A percentile compares a stretch with the other conserved stretches of the same genome.
These are phyloP conservation scores for Aculops lycopersici DNA, from an alignment of 1,140 invertebrate genomes.

Conservation along the genomic window DNA sequence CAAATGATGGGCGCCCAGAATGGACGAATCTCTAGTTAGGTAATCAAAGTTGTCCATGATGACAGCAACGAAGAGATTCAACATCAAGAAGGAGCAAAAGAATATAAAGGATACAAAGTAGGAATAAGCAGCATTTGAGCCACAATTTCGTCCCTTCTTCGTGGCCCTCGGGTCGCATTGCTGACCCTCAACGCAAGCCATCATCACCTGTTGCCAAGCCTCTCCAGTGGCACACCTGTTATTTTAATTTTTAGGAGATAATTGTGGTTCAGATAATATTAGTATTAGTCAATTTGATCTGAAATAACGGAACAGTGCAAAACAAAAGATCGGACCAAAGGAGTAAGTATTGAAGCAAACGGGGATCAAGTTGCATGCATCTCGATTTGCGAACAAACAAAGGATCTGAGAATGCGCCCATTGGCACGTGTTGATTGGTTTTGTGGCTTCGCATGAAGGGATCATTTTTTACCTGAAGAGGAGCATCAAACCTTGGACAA, in stretches of 20 bases:
- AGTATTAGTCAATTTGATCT: no score
- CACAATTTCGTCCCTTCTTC: constrained; percentile 28
- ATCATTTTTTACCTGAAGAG: constrained; percentile 91
- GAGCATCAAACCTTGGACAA: constrained; percentile 64
- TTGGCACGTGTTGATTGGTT: no score
- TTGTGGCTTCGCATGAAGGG: no score
- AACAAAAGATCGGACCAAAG: no score
- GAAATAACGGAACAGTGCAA: no score
- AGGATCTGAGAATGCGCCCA: no score
- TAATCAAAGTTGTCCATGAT: constrained; percentile 99
- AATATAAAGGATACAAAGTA: constrained; percentile 99
- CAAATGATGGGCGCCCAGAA: constrained; percentile 93
- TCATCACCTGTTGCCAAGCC: constrained; percentile 96
- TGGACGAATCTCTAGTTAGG: constrained; percentile 87
- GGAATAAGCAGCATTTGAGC: constrained; percentile 72
- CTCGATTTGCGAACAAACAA: no score
- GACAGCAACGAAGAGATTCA: constrained; percentile 98
- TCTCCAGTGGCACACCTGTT: constrained; percentile 95
- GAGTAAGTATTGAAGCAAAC: no score
- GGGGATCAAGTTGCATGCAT: no score
- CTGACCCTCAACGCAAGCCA: constrained; percentile 52
- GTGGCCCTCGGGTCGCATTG: constrained; percentile 34
- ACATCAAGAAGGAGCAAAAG: constrained; percentile 97
- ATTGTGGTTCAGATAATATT: no score
- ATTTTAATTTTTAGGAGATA: no score